Evolutionary conservation across 2,113 vertebrate genomes (phyloP), one percentile per base, ranked within the genome.

Genomic region (Notiomystis cincta): DNA sequence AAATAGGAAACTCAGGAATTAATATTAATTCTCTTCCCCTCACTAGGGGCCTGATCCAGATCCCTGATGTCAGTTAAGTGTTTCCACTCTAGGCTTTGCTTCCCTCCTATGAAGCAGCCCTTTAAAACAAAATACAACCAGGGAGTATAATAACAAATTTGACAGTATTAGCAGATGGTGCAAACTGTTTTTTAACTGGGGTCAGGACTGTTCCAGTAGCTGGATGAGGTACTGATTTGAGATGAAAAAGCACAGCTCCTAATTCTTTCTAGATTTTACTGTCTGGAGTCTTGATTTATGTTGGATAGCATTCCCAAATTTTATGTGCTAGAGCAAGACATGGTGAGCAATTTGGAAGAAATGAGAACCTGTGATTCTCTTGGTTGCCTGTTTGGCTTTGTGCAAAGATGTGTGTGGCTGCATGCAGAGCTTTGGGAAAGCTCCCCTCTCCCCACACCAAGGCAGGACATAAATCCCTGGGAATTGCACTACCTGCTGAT

Each of bases 1-100:
- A 78, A 45, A 90, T 58, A 66, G 71, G 38, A 31, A 89, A 85
- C 66, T 77, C 77, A 70, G 77, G 92, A 91, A 91, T 95, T 82
- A 82, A 87, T 94, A 92, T 89, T 91, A 60, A 94, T 93, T 86
- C 65, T 60, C 22, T 90, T 89, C 72, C 20, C 13, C 72, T 93
- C 60, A 4, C 56, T 24, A 4, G 57, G 56, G 80, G 56, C 28
- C 82, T 89, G 76, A 93, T 86, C 71, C 82, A 58, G 47, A 83
- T 82, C 93, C 76, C 72, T 70, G 35, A 47, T 45, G 79, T 27
- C 84, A 58, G 25, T 33, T 31, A 37, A 60, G 44, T 62, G 47
- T 66, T 91, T 70, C 62, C 22, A 19, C 64, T 33, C 19, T 51
- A 60, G 72, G 64, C 28, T 86, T 77, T 87, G 48, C 18, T 38